phyloP scores from a whole-genome alignment of 1,140 invertebrate genomes.

The Cyclina sinensis region DNA sequence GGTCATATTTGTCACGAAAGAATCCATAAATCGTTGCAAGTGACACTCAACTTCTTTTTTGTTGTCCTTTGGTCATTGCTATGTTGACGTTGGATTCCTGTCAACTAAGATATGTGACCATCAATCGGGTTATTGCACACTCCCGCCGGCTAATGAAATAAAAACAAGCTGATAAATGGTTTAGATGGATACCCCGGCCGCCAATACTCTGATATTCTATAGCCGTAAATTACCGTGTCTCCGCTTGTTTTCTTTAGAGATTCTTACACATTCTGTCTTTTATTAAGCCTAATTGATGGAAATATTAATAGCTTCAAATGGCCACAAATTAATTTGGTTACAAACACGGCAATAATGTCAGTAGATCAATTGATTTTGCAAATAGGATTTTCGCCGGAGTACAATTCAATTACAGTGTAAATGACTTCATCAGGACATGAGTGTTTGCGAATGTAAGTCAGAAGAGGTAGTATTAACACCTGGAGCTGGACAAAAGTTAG shows the following conservation, averaged over 20 bases:
- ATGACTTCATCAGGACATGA: conserved; percentile 33
- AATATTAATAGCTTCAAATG: conserved; percentile 64
- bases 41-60: conserved; percentile 64
- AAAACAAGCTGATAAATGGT: conserved; percentile 59
- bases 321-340: conserved; percentile 63
- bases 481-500: not conserved
- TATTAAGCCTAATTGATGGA: conserved; percentile 61
- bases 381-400: conserved; percentile 50
- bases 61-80: conserved; percentile 33
- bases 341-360: conserved; percentile 55
- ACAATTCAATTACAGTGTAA: conserved; percentile 43
- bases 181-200: not conserved
- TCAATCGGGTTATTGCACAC: conserved; percentile 43
- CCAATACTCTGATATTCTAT: conserved; percentile 49
- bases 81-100: conserved; percentile 11
- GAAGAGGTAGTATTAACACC: not conserved
- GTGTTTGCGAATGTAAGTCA: conserved; percentile 35
- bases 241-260: conserved; percentile 53
- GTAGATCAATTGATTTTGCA: conserved; percentile 37
- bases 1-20: conserved; percentile 58
- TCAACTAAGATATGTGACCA: not conserved
- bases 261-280: conserved; percentile 61
- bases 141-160: conserved; percentile 60
- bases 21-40: conserved; percentile 42
- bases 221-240: conserved; percentile 48